Base-by-base conservation (phyloP, 1,140 invertebrate genomes). In the Heterodera schachtii region DNA sequence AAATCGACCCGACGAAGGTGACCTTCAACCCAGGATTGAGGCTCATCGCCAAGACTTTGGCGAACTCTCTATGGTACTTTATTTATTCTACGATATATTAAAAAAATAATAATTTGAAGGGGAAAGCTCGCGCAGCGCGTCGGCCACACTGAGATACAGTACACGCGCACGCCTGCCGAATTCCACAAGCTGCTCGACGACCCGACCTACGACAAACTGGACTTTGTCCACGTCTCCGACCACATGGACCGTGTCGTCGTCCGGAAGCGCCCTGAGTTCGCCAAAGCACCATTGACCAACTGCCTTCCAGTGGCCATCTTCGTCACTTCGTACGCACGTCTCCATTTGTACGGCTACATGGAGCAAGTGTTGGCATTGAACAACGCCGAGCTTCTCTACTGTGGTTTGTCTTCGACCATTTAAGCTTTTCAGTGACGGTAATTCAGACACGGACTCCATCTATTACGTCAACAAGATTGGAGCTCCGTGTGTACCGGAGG, bases 291-390 rank as follows among this genome's bases (percentile, higher is more conserved):
- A 31, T n/a, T 8, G 19, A 73, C 71, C 16, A 73, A 73, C 21
- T 73, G 71, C 71, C 71, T 73, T 43, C 71, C 71, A 7, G 21
- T 73, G 19, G 73, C 73, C 1, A n/a, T n/a, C 0, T 74, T 31
- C 31, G 73, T 74, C 0, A 74, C 73, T 7, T 74, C 73, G 19
- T 74, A 74, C 52, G 73, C 75, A 0, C 75, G 75, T 3, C 7
- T 77, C n/a, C 75, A 76, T 21, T 2, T 76, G 3, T 76, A 76
- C 49, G 21, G 31, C 19, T 73, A 73, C 49, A 73, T 73, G 44
- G 71, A 73, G 49, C 71, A 73, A 73, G 71, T 73, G 19, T 5
- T 47, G 19, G 16, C 44, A 7, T n/a, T 31, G 44, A 16, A 16
- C 4, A 31, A 11, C 11, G 49, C 44, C 0, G 21, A n/a, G 2